Evolutionary conservation across 1,140 invertebrate species (phyloP).

Genomic region (Drosophila mojavensis): DNA sequence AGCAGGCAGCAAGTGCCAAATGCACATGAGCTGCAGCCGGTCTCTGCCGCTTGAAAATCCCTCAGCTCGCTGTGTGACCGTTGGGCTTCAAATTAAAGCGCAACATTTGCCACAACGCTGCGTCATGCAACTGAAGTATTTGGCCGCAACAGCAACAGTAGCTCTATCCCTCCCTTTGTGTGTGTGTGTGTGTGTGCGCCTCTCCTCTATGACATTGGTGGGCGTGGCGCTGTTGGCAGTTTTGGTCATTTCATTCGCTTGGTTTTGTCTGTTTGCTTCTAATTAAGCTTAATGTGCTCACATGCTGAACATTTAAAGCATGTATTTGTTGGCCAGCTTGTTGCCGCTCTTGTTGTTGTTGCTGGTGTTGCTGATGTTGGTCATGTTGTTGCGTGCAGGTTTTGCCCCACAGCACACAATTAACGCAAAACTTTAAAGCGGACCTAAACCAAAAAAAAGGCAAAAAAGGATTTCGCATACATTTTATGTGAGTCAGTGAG

Average conservation of each 20-base stretch:
- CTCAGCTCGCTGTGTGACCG: conserved; percentile 11
- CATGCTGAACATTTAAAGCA: conserved; percentile 46
- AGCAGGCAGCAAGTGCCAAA: conserved; percentile 30
- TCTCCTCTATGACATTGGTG: conserved; percentile 4
- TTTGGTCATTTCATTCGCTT: conserved; percentile 47
- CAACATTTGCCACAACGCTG: conserved; percentile 40
- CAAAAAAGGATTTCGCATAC: neutral
- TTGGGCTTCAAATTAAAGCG: conserved; percentile 33
- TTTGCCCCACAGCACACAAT: conserved; percentile 12
- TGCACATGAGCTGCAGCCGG: conserved; percentile 30
- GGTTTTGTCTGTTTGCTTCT: conserved; percentile 55
- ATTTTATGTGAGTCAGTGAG: conserved; percentile 7
- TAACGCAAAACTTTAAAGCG: conserved; percentile 29
- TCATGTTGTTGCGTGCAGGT: conserved; percentile 42
- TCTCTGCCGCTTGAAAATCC: neutral
- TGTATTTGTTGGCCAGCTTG: conserved; percentile 20
- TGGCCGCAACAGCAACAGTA: conserved; percentile 25
- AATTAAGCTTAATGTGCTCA: conserved; percentile 56
- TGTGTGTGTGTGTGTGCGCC: conserved; percentile 2
- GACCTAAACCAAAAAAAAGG: neutral
- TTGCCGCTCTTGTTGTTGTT: conserved; percentile 14
- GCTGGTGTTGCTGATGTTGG: conserved; percentile 14
- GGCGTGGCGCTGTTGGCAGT: conserved; percentile 27
- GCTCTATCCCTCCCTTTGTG: neutral
- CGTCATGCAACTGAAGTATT: conserved; percentile 49